Conservation (phyloP, 2,888 invertebrate genomes). For the Latrodectus elegans region DNA sequence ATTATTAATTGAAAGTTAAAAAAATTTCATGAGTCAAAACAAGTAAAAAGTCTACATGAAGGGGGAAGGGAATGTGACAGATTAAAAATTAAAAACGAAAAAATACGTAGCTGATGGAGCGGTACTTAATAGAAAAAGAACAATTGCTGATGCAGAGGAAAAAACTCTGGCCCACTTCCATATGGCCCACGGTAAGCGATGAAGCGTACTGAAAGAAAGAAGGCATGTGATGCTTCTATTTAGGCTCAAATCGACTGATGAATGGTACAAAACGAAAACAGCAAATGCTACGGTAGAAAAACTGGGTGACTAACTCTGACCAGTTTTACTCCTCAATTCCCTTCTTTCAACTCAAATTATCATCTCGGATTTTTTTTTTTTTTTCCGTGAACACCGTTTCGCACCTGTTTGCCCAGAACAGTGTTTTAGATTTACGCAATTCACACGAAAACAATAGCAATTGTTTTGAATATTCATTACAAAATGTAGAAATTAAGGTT, state of each 20-base stretch:
- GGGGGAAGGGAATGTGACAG: too few species aligned
- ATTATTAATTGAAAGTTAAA: too few species aligned
- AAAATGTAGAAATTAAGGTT: neutral
- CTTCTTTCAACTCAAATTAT: neutral
- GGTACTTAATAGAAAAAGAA: too few species aligned
- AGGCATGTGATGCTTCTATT: neutral
- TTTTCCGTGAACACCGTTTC: neutral
- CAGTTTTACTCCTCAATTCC: neutral
- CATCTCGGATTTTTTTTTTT: neutral
- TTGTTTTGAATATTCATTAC: neutral
- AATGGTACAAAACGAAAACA: slow-evolving; percentile 5
- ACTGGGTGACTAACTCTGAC: neutral
- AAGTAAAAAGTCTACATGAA: too few species aligned
- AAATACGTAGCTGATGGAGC: too few species aligned
- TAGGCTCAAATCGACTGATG: neutral
- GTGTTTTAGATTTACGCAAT: too few species aligned
- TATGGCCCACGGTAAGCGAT: neutral
- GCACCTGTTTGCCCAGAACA: neutral
- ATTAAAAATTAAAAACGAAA: too few species aligned
- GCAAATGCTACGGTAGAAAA: neutral
- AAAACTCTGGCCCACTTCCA: neutral
- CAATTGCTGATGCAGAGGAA: neutral
- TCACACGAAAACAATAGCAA: too few species aligned
- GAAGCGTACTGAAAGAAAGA: neutral
- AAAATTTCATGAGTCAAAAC: too few species aligned